phyloP scores from a whole-genome alignment of 2,888 invertebrate genomes.

The Deroplatys truncata region DNA sequence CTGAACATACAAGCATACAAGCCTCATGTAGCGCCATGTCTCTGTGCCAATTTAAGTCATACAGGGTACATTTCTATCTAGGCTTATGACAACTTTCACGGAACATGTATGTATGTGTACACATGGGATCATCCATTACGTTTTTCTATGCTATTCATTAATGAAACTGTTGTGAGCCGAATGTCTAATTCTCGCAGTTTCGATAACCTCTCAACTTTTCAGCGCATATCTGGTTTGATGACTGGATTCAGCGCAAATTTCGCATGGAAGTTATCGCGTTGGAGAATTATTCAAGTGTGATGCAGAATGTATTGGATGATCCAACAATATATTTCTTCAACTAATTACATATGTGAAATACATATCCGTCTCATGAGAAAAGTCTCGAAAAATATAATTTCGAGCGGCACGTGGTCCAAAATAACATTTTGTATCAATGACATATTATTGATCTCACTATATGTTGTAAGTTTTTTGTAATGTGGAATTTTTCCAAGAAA shows the following conservation, averaged over 20 bases:
- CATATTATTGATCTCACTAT: not conserved
- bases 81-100: not conserved
- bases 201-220: not conserved
- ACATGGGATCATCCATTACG: not conserved
- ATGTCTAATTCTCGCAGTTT: not conserved
- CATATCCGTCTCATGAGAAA: not conserved
- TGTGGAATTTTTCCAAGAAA: too few relatives aligned
- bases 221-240: not conserved
- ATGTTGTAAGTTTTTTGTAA: too few relatives aligned
- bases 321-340: not conserved
- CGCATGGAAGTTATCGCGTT: too few relatives aligned
- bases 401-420: not conserved
- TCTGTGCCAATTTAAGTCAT: not conserved
- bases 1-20: not conserved
- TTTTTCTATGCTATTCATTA: too few relatives aligned
- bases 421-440: not conserved
- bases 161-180: too few relatives aligned
- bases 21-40: not conserved
- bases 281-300: not conserved
- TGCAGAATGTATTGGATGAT: not conserved
- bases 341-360: not conserved
- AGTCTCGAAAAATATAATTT: not conserved
- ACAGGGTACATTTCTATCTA: not conserved
- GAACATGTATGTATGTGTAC: not conserved
- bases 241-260: not conserved